Evolutionary conservation across 2,113 vertebrate genomes (phyloP), one percentile per base, ranked within the genome.

Genomic region (Pongo pygmaeus): DNA sequence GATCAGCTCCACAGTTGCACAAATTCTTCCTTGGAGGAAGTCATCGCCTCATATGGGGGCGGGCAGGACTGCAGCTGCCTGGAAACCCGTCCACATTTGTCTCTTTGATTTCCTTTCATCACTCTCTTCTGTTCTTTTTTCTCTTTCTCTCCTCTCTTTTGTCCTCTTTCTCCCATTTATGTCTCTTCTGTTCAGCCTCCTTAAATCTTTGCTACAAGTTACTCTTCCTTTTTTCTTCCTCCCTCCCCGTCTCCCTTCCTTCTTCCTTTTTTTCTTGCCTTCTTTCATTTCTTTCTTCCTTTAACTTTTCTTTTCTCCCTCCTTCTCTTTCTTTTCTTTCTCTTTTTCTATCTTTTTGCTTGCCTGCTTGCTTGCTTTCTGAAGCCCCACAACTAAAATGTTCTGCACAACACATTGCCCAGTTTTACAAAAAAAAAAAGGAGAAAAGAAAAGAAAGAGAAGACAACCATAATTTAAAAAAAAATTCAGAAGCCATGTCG

Each of bases 1-100:
- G 50, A 32, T 83, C 40, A 22, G 12, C 74, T 38, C 84, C 52
- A n/a, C 17, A 5, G 30, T 23, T 4, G 22, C 48, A 17, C 8
- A 22, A 74, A 70, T 3, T 38, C 70, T 20, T 74, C 59, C 78
- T 70, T 72, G 20, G 46, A 84, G 84, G 70, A 84, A 55, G 93
- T 43, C 57, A 6, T 4, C 2, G 12, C 57, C 30, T 5, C 5
- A 83, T 7, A 0, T 3, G 64, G 50, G 43, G 23, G 17, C 1
- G 2, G 11, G 52, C 43, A 35, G 94, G 25, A 46, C 14, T 25
- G 50, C 40, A 74, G 90, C 69, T 55, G 55, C 70, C 67, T 23
- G 14, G 55, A 67, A 48, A 40, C 32, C 25, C 0, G 55, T 72
- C 64, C 22, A 89, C 0, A 1, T 17, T 32, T 2, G 0, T 22